These are phyloP conservation scores for Lontra canadensis DNA, from an alignment of 2,113 vertebrate species.

Conservation along the genomic window DNA sequence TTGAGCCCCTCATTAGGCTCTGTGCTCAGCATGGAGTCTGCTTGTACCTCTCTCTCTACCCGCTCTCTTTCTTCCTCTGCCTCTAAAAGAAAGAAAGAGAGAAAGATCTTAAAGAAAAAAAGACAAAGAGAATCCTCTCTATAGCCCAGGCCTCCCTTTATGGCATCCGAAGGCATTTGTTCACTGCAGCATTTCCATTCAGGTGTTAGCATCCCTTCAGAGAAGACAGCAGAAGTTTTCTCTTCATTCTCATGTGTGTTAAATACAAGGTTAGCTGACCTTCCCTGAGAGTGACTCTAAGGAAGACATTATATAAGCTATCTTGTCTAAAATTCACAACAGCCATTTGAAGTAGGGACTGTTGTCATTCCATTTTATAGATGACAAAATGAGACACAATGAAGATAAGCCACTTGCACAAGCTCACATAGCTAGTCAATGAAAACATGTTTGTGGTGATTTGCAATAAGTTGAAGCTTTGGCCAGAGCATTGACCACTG, in stretches of 20 bases:
- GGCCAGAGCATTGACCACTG: neutral
- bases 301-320: neutral
- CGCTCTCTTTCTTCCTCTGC: neutral
- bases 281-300: neutral
- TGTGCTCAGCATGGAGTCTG: neutral
- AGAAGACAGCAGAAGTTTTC: neutral
- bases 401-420: neutral
- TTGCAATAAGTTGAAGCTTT: neutral
- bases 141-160: neutral
- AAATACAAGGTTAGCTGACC: too few relatives aligned
- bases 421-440: neutral
- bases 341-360: neutral
- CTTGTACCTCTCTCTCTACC: neutral
- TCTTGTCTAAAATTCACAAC: neutral
- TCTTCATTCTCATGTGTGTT: rapidly evolving
- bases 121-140: neutral
- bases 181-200: neutral
- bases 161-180: neutral
- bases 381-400: neutral
- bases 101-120: neutral
- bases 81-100: neutral
- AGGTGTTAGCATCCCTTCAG: neutral
- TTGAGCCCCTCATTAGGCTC: neutral
- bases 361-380: neutral
- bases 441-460: neutral